These are phyloP conservation scores for Potorous gilbertii DNA, from an alignment of 2,797 vertebrate species.

Conservation along the genomic window DNA sequence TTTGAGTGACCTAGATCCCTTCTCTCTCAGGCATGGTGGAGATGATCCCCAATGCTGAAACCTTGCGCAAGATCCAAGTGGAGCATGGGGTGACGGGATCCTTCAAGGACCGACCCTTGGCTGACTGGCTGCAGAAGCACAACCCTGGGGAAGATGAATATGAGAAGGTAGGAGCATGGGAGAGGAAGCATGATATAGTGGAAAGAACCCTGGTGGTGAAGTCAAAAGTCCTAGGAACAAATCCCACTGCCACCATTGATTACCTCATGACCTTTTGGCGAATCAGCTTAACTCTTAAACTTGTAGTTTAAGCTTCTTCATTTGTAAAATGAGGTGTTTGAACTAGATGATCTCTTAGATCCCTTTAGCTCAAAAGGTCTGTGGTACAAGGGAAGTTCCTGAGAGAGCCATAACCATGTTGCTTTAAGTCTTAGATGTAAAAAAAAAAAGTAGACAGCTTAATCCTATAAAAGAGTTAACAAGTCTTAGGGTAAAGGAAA, in stretches of 20 bases:
- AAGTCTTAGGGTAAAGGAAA: not conserved
- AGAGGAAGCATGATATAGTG: not conserved
- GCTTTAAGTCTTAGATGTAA: rapidly evolving
- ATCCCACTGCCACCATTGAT: not conserved
- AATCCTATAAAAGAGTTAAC: not conserved
- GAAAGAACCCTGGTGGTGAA: not conserved
- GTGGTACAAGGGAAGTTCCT: not conserved
- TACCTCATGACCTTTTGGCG: not conserved
- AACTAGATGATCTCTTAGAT: not conserved
- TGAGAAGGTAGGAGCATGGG: conserved; percentile 89
- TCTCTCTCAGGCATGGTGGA: conserved; percentile 93
- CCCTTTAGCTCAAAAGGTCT: not conserved
- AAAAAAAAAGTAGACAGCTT: not conserved
- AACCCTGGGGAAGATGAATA: conserved; percentile 95
- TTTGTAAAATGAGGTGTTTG: not conserved
- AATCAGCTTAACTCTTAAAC: not conserved
- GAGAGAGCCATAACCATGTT: rapidly evolving
- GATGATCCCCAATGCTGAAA: conserved; percentile 97
- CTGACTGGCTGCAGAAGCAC: conserved; percentile 97
- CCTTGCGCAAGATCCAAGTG: conserved; percentile 97
- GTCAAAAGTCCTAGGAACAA: not conserved
- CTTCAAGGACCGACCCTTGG: conserved; percentile 95
- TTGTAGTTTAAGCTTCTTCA: not conserved
- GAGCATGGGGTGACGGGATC: conserved; percentile 97
- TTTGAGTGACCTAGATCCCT: not conserved